phyloP scores from a whole-genome alignment of 1,140 invertebrate species.

The Doryteuthis pealeii region DNA sequence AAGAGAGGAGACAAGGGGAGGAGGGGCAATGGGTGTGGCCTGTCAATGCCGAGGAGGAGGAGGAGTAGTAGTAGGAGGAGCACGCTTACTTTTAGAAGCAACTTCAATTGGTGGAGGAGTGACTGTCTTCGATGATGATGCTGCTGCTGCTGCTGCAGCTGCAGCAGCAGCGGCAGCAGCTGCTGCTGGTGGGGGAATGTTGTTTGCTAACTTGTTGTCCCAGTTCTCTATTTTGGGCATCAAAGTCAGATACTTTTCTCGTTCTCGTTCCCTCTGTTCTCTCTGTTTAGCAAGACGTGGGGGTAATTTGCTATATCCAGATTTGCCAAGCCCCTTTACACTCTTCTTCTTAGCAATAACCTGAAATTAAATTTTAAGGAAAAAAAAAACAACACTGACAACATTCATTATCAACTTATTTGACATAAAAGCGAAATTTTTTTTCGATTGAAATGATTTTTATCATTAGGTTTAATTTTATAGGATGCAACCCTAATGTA shows the following conservation, averaged over 20 bases:
- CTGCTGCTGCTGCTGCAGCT: too few species aligned
- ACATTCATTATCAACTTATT: not conserved
- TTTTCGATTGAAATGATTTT: too few species aligned
- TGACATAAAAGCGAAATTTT: too few species aligned
- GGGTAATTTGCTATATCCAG: conserved; percentile 66
- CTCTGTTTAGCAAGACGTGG: conserved; percentile 80
- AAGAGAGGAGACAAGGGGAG: too few species aligned
- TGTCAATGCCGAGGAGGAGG: too few species aligned
- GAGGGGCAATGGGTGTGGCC: too few species aligned
- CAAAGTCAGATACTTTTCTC: conserved; percentile 39
- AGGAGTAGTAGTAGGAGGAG: not conserved
- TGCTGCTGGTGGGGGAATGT: conserved; percentile 42
- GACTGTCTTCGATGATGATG: conserved; percentile 18
- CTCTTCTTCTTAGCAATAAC: conserved; percentile 54
- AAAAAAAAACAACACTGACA: conserved; percentile 18
- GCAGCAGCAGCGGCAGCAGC: conserved; percentile 1
- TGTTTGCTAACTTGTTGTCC: conserved; percentile 59
- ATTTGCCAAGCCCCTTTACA: conserved; percentile 19
- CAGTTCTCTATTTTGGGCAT: conserved; percentile 58
- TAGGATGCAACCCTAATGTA: too few species aligned
- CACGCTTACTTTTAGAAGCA: conserved; percentile 26
- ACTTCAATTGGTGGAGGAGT: conserved; percentile 19
- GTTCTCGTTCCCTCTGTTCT: conserved; percentile 56
- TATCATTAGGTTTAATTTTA: too few species aligned
- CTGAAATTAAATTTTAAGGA: conserved; percentile 16